Base-by-base conservation (phyloP, 1,140 invertebrate genomes). In the Penaeus vannamei region DNA sequence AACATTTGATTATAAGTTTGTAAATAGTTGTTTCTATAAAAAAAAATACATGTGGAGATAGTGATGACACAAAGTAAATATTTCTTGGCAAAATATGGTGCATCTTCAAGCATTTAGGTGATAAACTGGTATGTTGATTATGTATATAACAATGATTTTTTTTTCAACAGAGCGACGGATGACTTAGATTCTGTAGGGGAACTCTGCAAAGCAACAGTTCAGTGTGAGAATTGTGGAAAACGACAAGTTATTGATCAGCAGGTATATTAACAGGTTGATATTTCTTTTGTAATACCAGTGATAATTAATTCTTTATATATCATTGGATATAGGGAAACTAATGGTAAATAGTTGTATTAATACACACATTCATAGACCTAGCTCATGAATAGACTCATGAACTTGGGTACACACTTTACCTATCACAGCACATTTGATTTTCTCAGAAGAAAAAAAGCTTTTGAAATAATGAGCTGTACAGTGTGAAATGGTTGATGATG, bases 201-300 rank as follows among this genome's bases (percentile, higher is more conserved):
- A 91, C 93, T 94, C 83, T 94, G 92, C 92, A 93, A 94, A 66
- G 93, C 93, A 77, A 96, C 95, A 32, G 93, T 96, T 76, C 93
- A 94, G 69, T 96, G 96, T 92, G 92, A 93, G 14, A 92, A 93
- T 61, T 95, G 96, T 91, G 93, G 94, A 26, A 94, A 95, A 90
- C 93, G 95, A 79, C 92, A 95, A 17, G 92, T 95, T 8, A 94
- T 95, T 60, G 95, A 95, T 88, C 93, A 92, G 87, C 93, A 93
- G 86, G 93, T 94, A 83, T 64, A n/a, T 87, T 83, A 69, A 90
- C 59, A 29, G 86, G 46, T 32, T 72, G 2, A 62, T 80, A 23
- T 87, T 84, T 84, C 90, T 76, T 92, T 92, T 84, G 60, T 76
- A 36, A 3, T 53, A 81, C 23, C 8, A 19, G 4, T 84, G 60